These are phyloP conservation scores for Panthera leo DNA, from an alignment of 2,113 vertebrate genomes.

Conservation along the genomic window DNA sequence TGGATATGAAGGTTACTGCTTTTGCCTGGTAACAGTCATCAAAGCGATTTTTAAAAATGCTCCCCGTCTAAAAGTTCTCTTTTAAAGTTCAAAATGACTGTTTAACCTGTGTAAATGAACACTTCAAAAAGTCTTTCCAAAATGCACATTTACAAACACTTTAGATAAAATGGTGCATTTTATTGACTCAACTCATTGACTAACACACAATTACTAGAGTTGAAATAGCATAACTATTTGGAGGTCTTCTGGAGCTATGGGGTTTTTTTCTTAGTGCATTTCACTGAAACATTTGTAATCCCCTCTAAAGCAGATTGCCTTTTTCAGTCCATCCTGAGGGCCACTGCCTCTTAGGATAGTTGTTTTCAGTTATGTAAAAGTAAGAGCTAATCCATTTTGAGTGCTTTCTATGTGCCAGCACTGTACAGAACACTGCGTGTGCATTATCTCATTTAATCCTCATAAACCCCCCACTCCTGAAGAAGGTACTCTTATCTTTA, in stretches of 20 bases:
- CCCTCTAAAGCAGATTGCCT: not conserved
- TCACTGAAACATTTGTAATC: not conserved
- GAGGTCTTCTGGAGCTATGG: not conserved
- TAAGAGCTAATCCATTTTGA: not conserved
- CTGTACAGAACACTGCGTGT: not conserved
- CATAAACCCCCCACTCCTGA: not conserved
- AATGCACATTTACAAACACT: not conserved
- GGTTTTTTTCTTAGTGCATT: not conserved
- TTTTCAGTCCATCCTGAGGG: not conserved
- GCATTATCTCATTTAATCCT: not conserved
- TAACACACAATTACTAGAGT: conserved; percentile 19
- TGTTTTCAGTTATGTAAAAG: not conserved
- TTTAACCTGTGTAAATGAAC: conserved; percentile 37
- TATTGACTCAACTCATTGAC: not conserved
- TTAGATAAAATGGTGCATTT: not conserved
- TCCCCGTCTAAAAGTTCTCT: not conserved
- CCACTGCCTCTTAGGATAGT: not conserved
- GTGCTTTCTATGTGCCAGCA: not conserved
- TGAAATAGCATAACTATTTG: conserved; percentile 2
- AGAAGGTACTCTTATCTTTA: not conserved
- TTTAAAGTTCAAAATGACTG: not conserved
- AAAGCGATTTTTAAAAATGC: not conserved
- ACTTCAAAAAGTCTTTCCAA: conserved; percentile 41
- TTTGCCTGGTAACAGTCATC: conserved; percentile 52
- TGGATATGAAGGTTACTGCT: conserved; percentile 22